Base-by-base conservation (phyloP, 1,140 invertebrate genomes). In the Acromyrmex charruanus region DNA sequence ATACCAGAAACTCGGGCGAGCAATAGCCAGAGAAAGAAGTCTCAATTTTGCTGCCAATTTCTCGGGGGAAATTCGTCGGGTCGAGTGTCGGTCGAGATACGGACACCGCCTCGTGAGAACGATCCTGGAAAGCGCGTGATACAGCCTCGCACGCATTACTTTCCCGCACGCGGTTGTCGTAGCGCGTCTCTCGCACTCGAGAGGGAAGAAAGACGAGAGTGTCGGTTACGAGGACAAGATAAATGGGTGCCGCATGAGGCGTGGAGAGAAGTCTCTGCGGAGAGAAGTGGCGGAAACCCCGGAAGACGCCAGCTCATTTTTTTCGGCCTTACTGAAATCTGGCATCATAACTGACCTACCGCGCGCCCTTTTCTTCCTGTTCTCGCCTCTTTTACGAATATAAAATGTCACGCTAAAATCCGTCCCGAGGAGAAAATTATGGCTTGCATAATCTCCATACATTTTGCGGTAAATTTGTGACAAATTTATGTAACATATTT, bases 1-100 rank as follows among this genome's bases (percentile, higher is more conserved):
- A 25, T 81, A 25, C 79, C 12, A 75, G 58, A 35, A 31, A 39
- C 63, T 12, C 25, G 69, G 35, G n/a, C 35, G 55, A 49, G 55
- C 77, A 71, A 81, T 81, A 39, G 51, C 16, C 66, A 39, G 14
- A 14, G 80, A 75, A 84, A 84, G 71, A 84, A 74, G 58, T 84
- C 55, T 74, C 65, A 74, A 74, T 82, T 74, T 61, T 84, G 28
- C 80, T 31, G 55, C 55, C 68, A 51, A 75, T 75, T 75, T 84
- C 80, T 84, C 80, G 39, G 3, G 80, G 80, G 80, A 84, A 84
- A 84, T 84, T 75, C 69, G 69, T 72, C 18, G 63, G n/a, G 2
- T 66, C 35, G 65, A 10, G 21, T 25, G 35, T 61, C 55, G 66
- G 28, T 49, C 39, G 68, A 55, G 68, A 39, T n/a, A n/a, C 39